phyloP scores from a whole-genome alignment of 2,888 invertebrate species.

The Eurytoma californica region DNA sequence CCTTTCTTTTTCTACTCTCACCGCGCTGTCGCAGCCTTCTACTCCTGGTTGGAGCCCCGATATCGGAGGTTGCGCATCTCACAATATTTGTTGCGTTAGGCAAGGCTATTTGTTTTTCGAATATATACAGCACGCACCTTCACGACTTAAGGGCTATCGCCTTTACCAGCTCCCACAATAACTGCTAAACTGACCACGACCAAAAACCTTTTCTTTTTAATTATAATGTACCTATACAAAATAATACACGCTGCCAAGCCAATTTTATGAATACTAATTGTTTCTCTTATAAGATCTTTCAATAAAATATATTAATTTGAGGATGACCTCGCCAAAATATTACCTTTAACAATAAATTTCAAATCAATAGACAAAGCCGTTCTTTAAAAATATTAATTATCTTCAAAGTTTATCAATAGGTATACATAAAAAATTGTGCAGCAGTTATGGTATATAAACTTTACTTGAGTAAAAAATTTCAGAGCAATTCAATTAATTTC shows the following conservation, averaged over 20 bases:
- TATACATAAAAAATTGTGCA: no score
- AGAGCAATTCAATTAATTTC: no score
- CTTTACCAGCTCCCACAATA: conserved; percentile 7
- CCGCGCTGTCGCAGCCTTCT: background rate
- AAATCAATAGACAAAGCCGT: no score
- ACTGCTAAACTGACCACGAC: background rate
- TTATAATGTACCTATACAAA: no score
- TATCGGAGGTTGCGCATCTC: conserved; percentile 56
- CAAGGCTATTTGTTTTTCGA: conserved; percentile 48
- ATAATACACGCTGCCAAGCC: no score
- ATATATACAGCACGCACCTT: conserved; percentile 25
- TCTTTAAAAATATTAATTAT: no score
- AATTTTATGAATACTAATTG: background rate
- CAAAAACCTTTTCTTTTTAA: conserved; percentile 12
- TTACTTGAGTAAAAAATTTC: no score
- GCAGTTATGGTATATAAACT: no score
- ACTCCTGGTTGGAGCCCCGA: background rate
- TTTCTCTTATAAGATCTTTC: background rate
- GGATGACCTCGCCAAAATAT: no score
- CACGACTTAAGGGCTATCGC: conserved; percentile 21
- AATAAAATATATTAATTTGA: conserved; percentile 6
- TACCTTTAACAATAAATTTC: no score
- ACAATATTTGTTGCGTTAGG: conserved; percentile 68
- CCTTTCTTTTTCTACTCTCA: background rate
- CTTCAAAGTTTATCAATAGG: no score